These are phyloP conservation scores for Sinhomidia bicolor DNA, from an alignment of 2,888 invertebrate species.

Conservation along the genomic window DNA sequence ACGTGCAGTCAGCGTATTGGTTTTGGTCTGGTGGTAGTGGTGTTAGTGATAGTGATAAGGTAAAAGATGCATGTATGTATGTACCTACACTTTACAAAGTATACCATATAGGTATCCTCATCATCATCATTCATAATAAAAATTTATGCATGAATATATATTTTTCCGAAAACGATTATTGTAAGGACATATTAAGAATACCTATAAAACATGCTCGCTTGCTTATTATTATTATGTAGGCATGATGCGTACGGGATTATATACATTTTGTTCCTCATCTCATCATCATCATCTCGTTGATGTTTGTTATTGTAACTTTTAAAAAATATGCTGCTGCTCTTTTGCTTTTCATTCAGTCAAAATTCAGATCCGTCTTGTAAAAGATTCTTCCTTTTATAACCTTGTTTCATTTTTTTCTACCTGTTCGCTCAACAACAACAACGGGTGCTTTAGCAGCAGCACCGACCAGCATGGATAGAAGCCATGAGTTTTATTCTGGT, in stretches of 20 bases:
- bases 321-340: neutral
- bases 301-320: constrained; percentile 22
- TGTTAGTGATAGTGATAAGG: no score
- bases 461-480: neutral
- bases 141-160: no score
- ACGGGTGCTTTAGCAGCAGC: neutral
- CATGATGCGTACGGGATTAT: neutral
- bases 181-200: neutral
- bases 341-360: neutral
- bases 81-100: no score
- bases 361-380: neutral
- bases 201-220: constrained; percentile 3
- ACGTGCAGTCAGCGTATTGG: neutral
- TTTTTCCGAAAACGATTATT: neutral
- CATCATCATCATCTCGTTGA: no score
- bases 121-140: no score
- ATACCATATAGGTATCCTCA: no score
- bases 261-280: neutral
- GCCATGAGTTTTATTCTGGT: no score
- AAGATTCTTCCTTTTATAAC: constrained; percentile 26
- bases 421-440: neutral
- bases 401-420: neutral
- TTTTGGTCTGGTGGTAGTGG: neutral
- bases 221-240: neutral
- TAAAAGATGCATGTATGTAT: no score